A percentile compares a stretch with the other conserved stretches of the same genome.
These are phyloP conservation scores for Psilanteris sp. DNA, from an alignment of 1,140 invertebrate genomes.

Conservation along the genomic window DNA sequence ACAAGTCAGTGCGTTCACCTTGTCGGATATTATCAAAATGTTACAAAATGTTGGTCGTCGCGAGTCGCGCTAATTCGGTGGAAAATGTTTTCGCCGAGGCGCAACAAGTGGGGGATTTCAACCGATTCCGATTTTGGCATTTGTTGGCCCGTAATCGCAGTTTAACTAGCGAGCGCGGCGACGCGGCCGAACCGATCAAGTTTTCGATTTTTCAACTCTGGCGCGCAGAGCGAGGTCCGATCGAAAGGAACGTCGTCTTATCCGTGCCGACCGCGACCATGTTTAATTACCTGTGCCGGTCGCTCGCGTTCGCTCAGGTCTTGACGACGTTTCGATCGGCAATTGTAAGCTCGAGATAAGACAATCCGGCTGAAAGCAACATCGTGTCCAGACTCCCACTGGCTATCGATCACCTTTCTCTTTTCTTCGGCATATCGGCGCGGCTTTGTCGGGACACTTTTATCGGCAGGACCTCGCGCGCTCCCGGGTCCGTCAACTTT, in stretches of 20 bases:
- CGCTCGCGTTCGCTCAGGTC: constrained; percentile 14
- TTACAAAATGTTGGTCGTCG: no score
- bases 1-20: constrained; percentile 78
- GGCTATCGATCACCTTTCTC: constrained; percentile 53
- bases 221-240: no score
- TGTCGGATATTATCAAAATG: constrained; percentile 71
- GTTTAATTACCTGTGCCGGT: constrained; percentile 67
- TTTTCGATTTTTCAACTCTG: no score
- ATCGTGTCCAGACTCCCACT: constrained; percentile 14
- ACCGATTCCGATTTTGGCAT: no score
- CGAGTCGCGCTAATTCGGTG: no score
- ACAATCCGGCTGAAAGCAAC: constrained; percentile 33
- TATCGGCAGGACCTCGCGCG: background rate
- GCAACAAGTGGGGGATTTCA: no score
- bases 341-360: constrained; percentile 38
- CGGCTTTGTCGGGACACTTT: constrained; percentile 32
- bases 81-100: no score
- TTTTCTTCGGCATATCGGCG: constrained; percentile 45
- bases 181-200: no score
- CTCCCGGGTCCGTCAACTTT: background rate
- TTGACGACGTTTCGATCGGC: constrained; percentile 19
- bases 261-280: background rate
- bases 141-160: no score
- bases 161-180: background rate
- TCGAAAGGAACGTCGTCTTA: constrained; percentile 18